Conservation (phyloP, 1,140 invertebrate genomes). For the Asobara japonica region DNA sequence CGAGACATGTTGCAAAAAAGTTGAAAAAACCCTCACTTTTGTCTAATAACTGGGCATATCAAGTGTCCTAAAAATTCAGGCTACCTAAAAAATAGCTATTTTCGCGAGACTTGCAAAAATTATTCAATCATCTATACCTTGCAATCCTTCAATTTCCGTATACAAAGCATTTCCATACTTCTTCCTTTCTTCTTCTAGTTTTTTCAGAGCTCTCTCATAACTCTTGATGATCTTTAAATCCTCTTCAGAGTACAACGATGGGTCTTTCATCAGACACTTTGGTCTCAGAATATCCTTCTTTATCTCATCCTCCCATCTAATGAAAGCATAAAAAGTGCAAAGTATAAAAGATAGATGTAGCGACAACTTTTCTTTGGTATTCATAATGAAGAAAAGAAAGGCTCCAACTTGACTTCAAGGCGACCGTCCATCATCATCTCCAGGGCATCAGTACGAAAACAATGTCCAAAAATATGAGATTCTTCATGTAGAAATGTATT, state of each 20-base stretch:
- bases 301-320: slow-evolving; percentile 75
- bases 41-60: too few relatives aligned
- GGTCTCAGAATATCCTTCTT: slow-evolving; percentile 75
- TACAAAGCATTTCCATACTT: slow-evolving; percentile 71
- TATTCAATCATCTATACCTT: slow-evolving; percentile 42
- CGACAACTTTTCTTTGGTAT: neutral
- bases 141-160: slow-evolving; percentile 68
- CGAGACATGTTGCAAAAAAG: too few relatives aligned
- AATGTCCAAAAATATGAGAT: slow-evolving; percentile 61
- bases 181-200: slow-evolving; percentile 67
- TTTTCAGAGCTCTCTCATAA: slow-evolving; percentile 70
- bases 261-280: slow-evolving; percentile 71
- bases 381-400: neutral
- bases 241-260: slow-evolving; percentile 70
- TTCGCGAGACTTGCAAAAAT: neutral
- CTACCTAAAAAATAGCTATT: too few relatives aligned
- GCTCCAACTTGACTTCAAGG: slow-evolving; percentile 68
- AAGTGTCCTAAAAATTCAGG: too few relatives aligned
- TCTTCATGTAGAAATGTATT: slow-evolving; percentile 63
- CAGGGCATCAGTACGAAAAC: slow-evolving; percentile 71
- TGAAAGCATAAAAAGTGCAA: slow-evolving; percentile 1
- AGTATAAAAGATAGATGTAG: neutral
- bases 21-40: too few relatives aligned
- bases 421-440: slow-evolving; percentile 79
- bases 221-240: slow-evolving; percentile 68